Evolutionary conservation across 1,140 invertebrate species (phyloP).

Genomic region (Streblospio benedicti): DNA sequence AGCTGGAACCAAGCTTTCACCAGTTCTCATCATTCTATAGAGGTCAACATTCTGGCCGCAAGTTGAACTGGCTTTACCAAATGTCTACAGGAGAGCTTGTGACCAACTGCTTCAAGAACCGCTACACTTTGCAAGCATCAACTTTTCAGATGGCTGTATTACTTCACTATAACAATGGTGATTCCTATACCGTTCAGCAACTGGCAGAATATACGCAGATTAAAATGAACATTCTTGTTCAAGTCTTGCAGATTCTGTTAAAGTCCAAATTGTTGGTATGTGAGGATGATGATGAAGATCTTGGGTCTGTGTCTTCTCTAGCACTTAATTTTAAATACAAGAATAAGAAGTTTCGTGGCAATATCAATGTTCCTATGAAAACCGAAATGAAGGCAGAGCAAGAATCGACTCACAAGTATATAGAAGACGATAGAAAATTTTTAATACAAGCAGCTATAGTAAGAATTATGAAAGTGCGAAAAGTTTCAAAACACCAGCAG

Average conservation of each 20-base stretch:
- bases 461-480: constrained; percentile 98
- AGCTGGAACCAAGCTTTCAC: constrained; percentile 86
- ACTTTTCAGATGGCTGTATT: constrained; percentile 98
- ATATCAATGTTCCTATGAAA: constrained; percentile 97
- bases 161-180: constrained; percentile 86
- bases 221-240: constrained; percentile 57
- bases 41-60: constrained; percentile 87
- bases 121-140: constrained; percentile 70
- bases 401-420: constrained; percentile 94
- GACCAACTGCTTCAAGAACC: constrained; percentile 81
- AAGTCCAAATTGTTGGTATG: constrained; percentile 76
- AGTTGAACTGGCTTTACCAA: constrained; percentile 95
- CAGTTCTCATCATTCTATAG: constrained; percentile 93
- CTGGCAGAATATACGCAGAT: constrained; percentile 80
- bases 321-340: constrained; percentile 74
- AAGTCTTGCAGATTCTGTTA: constrained; percentile 67
- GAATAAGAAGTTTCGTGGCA: constrained; percentile 95
- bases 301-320: constrained; percentile 66
- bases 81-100: constrained; percentile 96
- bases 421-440: constrained; percentile 95
- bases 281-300: constrained; percentile 55
- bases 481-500: constrained; percentile 89
- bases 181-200: constrained; percentile 76
- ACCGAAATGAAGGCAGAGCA: constrained; percentile 93
- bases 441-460: constrained; percentile 97